A percentile compares a stretch with the other conserved stretches of the same genome.
Evolutionary conservation across 2,797 vertebrate genomes (phyloP).

Genomic region (Hapalemur alaotrensis): DNA sequence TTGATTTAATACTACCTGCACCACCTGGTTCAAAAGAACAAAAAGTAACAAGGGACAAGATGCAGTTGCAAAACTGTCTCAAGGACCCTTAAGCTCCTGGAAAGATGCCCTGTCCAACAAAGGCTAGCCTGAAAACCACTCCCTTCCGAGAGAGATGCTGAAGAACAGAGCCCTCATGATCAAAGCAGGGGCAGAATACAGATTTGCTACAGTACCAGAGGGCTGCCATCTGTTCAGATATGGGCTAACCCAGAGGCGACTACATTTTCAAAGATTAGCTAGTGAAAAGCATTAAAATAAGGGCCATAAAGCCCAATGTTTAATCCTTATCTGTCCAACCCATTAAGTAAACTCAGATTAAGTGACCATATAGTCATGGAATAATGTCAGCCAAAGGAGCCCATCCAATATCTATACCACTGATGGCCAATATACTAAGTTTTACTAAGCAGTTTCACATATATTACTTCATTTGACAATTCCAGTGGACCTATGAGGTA

Average conservation of each 20-base stretch:
- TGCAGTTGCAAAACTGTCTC: background rate
- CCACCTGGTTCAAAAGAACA: conserved; percentile 1
- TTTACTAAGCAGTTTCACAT: background rate
- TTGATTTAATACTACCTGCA: background rate
- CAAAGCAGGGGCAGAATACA: background rate
- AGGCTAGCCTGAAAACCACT: background rate
- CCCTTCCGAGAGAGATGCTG: background rate
- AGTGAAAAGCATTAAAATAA: conserved; percentile 11
- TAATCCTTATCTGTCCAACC: background rate
- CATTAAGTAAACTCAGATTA: background rate
- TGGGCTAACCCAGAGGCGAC: background rate
- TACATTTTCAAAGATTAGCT: background rate
- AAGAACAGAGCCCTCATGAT: background rate
- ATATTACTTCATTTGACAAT: background rate
- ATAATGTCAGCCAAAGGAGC: background rate
- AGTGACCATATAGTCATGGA: background rate
- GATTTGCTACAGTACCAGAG: background rate
- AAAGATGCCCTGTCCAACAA: background rate
- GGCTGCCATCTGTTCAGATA: background rate
- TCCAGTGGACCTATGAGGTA: background rate
- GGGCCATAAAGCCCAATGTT: background rate
- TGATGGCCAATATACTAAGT: background rate
- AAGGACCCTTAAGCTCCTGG: background rate
- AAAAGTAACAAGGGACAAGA: background rate
- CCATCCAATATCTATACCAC: background rate